Evolutionary conservation across 2,113 vertebrate species (phyloP).

Genomic region (Sturnira hondurensis): DNA sequence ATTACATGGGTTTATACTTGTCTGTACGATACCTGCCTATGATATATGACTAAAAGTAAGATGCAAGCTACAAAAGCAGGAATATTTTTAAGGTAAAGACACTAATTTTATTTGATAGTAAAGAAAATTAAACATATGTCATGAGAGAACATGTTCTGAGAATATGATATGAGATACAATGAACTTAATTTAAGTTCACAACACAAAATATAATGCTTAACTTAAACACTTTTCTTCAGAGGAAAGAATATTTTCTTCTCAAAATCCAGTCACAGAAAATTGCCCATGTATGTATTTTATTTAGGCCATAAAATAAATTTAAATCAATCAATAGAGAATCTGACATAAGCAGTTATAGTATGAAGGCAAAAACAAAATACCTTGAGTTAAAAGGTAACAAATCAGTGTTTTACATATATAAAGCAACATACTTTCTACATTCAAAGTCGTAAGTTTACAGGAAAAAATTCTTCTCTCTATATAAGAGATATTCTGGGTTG

Average conservation of each 20-base stretch:
- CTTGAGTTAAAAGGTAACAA: background rate
- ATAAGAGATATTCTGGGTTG: background rate
- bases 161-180: background rate
- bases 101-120: slow-evolving; percentile 13
- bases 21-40: background rate
- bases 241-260: slow-evolving; percentile 49
- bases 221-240: slow-evolving; percentile 23
- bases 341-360: background rate
- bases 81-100: background rate
- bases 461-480: background rate
- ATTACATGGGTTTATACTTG: background rate
- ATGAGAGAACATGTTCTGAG: slow-evolving; percentile 21
- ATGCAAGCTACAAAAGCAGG: background rate
- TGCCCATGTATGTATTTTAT: background rate
- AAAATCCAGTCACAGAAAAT: slow-evolving; percentile 32
- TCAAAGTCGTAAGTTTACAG: background rate
- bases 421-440: background rate
- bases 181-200: slow-evolving; percentile 39
- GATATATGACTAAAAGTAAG: slow-evolving; percentile 7
- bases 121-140: slow-evolving; percentile 29
- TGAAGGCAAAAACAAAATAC: background rate
- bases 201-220: slow-evolving; percentile 13
- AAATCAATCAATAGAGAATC: background rate
- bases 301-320: slow-evolving; percentile 18
- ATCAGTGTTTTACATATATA: background rate